These are phyloP conservation scores for Ciconia stormi DNA, from an alignment of 2,113 vertebrate genomes.

Conservation along the genomic window DNA sequence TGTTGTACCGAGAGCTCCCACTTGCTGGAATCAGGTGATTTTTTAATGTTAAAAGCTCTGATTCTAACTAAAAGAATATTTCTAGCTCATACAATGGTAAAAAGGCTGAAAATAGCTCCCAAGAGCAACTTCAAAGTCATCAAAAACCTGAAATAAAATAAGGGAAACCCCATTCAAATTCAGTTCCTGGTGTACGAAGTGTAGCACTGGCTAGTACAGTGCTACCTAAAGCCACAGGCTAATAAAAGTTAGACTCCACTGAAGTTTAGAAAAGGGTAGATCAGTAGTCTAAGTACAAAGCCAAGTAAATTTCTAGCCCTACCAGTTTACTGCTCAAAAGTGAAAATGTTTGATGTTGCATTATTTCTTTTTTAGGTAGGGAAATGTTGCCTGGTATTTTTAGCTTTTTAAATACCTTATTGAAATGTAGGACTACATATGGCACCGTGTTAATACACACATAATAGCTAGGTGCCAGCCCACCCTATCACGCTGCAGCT, in stretches of 20 bases:
- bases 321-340: neutral
- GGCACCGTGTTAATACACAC: neutral
- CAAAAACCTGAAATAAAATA: conserved; percentile 7
- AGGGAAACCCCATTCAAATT: neutral
- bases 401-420: neutral
- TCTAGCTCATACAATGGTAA: neutral
- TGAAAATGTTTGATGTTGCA: neutral
- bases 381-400: neutral
- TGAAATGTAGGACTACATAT: neutral
- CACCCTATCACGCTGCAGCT: neutral
- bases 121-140: conserved; percentile 1
- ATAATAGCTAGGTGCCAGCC: neutral
- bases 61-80: conserved; percentile 18
- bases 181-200: neutral
- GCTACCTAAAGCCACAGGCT: neutral
- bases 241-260: neutral
- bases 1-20: neutral
- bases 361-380: neutral
- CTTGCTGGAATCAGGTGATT: conserved; percentile 7
- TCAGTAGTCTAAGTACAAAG: neutral
- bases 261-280: neutral
- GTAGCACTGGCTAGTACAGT: neutral
- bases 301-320: neutral
- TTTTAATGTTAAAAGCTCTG: conserved; percentile 16
- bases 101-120: conserved; percentile 1